Conservation (phyloP, 2,797 vertebrate genomes). For the Jordanella pulchra region DNA sequence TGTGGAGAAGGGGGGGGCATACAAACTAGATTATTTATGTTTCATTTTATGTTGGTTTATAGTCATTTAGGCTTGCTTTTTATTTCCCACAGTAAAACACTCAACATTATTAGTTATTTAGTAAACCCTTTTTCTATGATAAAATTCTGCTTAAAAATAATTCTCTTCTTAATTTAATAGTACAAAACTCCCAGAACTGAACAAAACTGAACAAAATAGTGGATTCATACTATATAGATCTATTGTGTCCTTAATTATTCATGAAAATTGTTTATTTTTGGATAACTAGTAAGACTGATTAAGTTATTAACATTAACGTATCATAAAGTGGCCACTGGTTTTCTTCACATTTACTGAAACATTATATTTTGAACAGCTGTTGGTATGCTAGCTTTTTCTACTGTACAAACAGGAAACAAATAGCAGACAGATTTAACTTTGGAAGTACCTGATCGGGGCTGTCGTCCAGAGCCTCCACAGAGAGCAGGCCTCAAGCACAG, state of each 20-base stretch:
- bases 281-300: neutral
- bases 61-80: too few relatives aligned
- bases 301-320: neutral
- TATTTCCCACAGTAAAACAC: neutral
- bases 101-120: too few relatives aligned
- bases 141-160: neutral
- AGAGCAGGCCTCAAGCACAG: constrained; percentile 86
- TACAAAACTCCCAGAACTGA: too few relatives aligned
- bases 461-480: constrained; percentile 89
- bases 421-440: neutral
- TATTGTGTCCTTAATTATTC: neutral
- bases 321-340: neutral
- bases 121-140: neutral
- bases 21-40: neutral
- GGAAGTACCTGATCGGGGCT: constrained; percentile 82
- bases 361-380: neutral
- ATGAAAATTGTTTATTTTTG: neutral
- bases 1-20: neutral
- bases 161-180: neutral
- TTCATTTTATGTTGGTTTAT: too few relatives aligned
- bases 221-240: neutral
- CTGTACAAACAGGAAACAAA: neutral
- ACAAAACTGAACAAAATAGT: neutral
- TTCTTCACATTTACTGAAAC: neutral
- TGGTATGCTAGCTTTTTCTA: neutral